Base-by-base conservation (phyloP, 2,888 invertebrate species). In the Rhagium mordax region DNA sequence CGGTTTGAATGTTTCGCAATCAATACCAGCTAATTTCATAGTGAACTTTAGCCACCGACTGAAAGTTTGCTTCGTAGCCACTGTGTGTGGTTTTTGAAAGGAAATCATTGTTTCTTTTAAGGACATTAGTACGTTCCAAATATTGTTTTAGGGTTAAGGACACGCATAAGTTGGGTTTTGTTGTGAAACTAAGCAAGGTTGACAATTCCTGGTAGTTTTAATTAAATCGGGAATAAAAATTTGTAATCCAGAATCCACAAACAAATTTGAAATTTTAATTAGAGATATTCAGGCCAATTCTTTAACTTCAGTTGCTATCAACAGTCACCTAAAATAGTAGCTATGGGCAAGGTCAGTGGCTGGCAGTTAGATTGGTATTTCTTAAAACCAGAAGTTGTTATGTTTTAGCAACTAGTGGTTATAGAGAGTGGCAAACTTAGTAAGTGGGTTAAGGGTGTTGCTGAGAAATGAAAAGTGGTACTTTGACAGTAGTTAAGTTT, bases 181-280 rank as follows among this genome's bases (percentile, higher is more conserved):
- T 2, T n/a, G 48, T 48, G 6, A 48, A 48, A 48, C 48, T 48
- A n/a, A 48, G n/a, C 48, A 48, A 48, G 48, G 48, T 15, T 48
- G 48, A 48, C 4, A 5, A 15, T 16, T 16, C 3, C 16, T 10
- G 6, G 48, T 1, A 16, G 48, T 48, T 48, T 48, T 48, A 48
- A 48, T 15, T 2, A 48, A 48, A 48, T 48, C 48, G 48, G 48
- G 48, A 15, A 48, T 48, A 48, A n/a, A 48, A 15, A n/a, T 48
- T 48, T 48, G 48, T 48, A 48, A 48, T 48, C 48, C 48, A 48
- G 48, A 48, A 48, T 48, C 48, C 13, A 16, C n/a, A n/a, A n/a
- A n/a, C n/a, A n/a, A n/a, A n/a, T n/a, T n/a, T n/a, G n/a, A 3
- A 8, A n/a, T 15, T 48, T 48, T 48, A 15, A 48, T 48, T 48